Evolutionary conservation across 2,113 vertebrate species (phyloP), one percentile per base, ranked within the genome.

Genomic region (Echinops telfairi): DNA sequence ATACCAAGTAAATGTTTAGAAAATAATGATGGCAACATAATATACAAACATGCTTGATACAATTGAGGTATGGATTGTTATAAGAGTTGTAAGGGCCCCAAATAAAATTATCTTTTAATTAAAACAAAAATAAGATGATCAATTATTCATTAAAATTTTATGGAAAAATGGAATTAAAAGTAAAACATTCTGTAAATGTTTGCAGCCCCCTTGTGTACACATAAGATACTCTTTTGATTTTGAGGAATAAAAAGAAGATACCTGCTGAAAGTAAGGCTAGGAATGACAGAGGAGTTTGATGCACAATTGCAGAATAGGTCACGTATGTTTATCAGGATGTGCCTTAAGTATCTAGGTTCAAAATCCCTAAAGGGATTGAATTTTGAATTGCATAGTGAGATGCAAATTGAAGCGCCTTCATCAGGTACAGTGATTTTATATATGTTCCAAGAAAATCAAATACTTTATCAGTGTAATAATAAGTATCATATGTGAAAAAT

Each of bases 231-330:
- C 36, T 81, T 87, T 86, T 92, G 29, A 10, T 25, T 88, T 86
- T 40, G 29, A 31, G 15, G 70, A 90, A 73, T 91, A 31, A 31
- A 40, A 84, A 79, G 6, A 1, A 33, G 17, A 78, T 68, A 83
- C 60, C 11, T 92, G 25, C 31, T 85, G 38, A 92, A 95, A 93
- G 81, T 75, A 60, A 73, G 43, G 36, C 27, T 91, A 73, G 31
- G 71, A 66, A 89, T 22, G 16, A 57, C 88, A 82, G 83, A 88
- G 11, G 23, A 53, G 5, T 79, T 79, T 86, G 6, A 75, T 47
- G 2, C 68, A 3, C 79, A 85, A 86, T 81, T 33, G 92, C 9
- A 89, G 23, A 86, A 71, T 33, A 76, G 15, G 36, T 76, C 83
- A 78, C 84, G 4, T 43, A 0, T 87, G 47, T 78, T 38, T 86